phyloP scores from a whole-genome alignment of 37 sponge, comb jelly and placozoan genomes.

The Chondrosia reniformis region DNA sequence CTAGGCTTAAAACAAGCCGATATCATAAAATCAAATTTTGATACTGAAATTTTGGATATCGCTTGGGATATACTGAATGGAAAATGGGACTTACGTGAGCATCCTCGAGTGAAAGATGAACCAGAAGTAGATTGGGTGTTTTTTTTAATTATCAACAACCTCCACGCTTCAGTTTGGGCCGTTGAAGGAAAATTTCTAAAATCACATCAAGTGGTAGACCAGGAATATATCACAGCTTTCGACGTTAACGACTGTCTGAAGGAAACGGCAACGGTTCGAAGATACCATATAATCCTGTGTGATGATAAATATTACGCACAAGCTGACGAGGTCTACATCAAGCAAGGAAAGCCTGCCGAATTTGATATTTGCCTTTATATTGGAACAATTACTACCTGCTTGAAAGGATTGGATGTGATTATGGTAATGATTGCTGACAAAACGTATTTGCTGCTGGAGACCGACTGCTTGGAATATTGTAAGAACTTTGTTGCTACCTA shows the following conservation, averaged over 20 bases:
- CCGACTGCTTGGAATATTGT: constrained; percentile 10
- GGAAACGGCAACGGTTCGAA: neutral
- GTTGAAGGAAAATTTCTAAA: neutral
- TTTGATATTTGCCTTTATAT: constrained; percentile 15
- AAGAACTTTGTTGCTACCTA: neutral
- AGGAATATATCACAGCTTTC: constrained; percentile 5
- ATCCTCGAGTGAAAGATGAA: neutral
- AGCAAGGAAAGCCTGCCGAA: neutral
- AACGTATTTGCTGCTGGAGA: constrained; percentile 6
- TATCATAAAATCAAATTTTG: neutral
- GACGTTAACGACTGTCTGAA: neutral
- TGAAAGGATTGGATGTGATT: constrained; percentile 2
- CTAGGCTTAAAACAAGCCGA: constrained; percentile 2
- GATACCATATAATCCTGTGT: constrained; percentile 4
- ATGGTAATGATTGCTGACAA: constrained; percentile 27
- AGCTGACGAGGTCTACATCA: neutral
- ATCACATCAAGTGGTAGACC: neutral
- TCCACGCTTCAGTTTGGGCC: constrained; percentile 9
- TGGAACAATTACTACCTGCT: neutral
- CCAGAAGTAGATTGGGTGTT: constrained; percentile 12
- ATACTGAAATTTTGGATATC: constrained; percentile 2
- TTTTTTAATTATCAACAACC: constrained; percentile 1
- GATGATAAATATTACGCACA: neutral
- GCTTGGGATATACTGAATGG: constrained; percentile 8
- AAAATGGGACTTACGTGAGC: neutral